Percentiles rank a stretch among this genome's conserved stretches.
Evolutionary conservation across 2,888 invertebrate genomes (phyloP).

Genomic region (Omphaloscelis lunosa): DNA sequence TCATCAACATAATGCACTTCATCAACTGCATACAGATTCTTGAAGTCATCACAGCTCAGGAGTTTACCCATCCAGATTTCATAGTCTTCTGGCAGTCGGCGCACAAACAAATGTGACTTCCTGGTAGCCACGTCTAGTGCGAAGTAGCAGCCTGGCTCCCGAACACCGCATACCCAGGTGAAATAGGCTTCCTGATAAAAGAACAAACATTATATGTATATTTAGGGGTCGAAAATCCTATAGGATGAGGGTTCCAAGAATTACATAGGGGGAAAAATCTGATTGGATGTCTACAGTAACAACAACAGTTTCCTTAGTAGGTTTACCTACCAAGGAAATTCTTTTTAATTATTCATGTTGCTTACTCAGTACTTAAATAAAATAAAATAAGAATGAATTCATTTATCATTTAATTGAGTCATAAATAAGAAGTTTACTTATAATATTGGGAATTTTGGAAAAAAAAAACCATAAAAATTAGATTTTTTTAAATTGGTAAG

Average conservation of each 20-base stretch:
- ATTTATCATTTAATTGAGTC: too few species aligned
- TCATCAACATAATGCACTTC: slow-evolving; percentile 95
- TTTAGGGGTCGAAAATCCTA: background rate
- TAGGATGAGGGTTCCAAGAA: background rate
- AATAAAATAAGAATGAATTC: too few species aligned
- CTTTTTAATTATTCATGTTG: too few species aligned
- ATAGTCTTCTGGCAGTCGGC: slow-evolving; percentile 95
- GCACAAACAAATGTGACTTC: slow-evolving; percentile 95
- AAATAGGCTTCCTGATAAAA: slow-evolving; percentile 97
- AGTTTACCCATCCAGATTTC: slow-evolving; percentile 98
- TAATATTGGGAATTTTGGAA: too few species aligned
- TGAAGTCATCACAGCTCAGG: slow-evolving; percentile 93
- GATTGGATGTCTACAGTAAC: background rate
- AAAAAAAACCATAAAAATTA: too few species aligned
- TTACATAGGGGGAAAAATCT: background rate
- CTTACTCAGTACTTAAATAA: too few species aligned
- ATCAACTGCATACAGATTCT: slow-evolving; percentile 95
- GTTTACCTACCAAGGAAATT: too few species aligned
- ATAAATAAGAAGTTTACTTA: too few species aligned
- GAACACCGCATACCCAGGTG: slow-evolving; percentile 98
- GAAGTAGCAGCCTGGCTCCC: slow-evolving; percentile 97
- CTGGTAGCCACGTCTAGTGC: slow-evolving; percentile 94
- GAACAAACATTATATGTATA: background rate
- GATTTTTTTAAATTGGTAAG: too few species aligned
- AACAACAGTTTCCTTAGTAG: background rate